phyloP scores from a whole-genome alignment of 2,888 invertebrate genomes.

The Petrolisthes manimaculis region DNA sequence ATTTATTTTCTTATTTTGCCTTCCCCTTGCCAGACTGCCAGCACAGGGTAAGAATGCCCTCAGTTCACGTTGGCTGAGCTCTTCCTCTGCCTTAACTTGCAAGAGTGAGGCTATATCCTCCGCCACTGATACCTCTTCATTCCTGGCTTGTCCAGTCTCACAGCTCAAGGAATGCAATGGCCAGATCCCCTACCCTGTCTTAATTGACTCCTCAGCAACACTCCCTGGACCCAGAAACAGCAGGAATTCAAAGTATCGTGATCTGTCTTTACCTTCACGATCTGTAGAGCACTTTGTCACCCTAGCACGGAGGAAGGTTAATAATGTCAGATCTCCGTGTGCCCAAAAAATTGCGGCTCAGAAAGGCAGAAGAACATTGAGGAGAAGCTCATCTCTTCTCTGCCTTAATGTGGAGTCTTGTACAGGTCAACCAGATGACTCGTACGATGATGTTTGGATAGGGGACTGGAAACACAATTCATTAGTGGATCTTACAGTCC shows the following conservation, averaged over 20 bases:
- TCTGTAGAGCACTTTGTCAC: slow-evolving; percentile 51
- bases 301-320: slow-evolving; percentile 41
- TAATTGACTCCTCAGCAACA: slow-evolving; percentile 23
- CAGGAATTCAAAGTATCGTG: background rate
- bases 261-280: slow-evolving; percentile 36
- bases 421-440: slow-evolving; percentile 54
- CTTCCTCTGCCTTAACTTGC: slow-evolving; percentile 22
- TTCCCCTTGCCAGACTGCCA: background rate
- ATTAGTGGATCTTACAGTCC: slow-evolving; percentile 31
- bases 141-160: slow-evolving; percentile 10
- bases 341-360: slow-evolving; percentile 64
- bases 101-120: slow-evolving; percentile 10
- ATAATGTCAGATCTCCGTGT: slow-evolving; percentile 45
- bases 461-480: slow-evolving; percentile 55
- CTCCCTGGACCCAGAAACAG: slow-evolving; percentile 32
- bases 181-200: background rate
- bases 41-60: slow-evolving; percentile 33
- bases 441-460: slow-evolving; percentile 57
- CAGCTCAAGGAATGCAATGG: background rate
- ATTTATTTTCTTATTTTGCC: slow-evolving; percentile 5
- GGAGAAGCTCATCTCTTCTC: slow-evolving; percentile 60
- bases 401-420: slow-evolving; percentile 61
- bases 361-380: slow-evolving; percentile 36
- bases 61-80: slow-evolving; percentile 53
- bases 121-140: background rate